A percentile compares a stretch with the other conserved stretches of the same genome.
Conservation (phyloP, 2,113 vertebrate species). For the Ramphastos sulfuratus region DNA sequence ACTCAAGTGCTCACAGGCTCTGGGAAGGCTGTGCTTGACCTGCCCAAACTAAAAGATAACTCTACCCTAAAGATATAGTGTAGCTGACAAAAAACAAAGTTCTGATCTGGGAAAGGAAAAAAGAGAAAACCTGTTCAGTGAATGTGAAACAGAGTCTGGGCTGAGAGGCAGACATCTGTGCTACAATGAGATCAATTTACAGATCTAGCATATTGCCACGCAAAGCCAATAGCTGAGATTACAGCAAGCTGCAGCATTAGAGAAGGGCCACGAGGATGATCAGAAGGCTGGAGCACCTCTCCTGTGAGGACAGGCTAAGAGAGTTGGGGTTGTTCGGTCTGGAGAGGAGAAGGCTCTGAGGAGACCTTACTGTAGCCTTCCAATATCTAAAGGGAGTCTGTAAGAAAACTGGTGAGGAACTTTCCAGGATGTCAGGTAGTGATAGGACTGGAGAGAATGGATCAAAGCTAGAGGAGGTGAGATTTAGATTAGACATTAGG, state of each 20-base stretch:
- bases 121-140: neutral
- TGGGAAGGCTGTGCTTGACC: neutral
- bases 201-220: neutral
- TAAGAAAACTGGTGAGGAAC: too few species aligned
- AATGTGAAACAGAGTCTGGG: neutral
- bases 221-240: neutral
- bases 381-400: too few species aligned
- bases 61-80: neutral
- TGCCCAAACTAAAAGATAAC: neutral
- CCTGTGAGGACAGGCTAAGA: too few species aligned
- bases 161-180: neutral
- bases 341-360: too few species aligned
- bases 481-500: too few species aligned
- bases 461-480: too few species aligned
- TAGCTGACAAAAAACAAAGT: neutral
- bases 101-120: neutral
- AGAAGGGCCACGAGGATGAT: too few species aligned
- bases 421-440: too few species aligned
- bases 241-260: neutral
- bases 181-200: neutral
- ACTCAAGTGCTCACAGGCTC: neutral
- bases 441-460: too few species aligned
- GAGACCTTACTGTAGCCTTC: too few species aligned
- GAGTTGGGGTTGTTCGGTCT: too few species aligned
- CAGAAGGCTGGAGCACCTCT: too few species aligned